Evolutionary conservation across 2,797 vertebrate genomes (phyloP).

Genomic region (Myotis daubentonii): DNA sequence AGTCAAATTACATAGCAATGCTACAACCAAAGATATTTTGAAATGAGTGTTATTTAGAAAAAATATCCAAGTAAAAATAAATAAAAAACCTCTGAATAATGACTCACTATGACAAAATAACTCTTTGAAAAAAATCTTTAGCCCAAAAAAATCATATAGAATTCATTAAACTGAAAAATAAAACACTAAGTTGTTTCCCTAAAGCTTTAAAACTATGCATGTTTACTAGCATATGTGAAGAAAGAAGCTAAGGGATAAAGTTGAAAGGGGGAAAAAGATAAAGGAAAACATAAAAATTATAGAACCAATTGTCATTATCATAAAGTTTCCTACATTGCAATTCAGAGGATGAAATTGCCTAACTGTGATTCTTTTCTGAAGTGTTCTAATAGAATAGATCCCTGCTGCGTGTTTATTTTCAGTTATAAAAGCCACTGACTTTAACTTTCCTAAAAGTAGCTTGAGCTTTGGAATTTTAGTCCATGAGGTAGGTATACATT

Average conservation of each 20-base stretch:
- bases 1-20: conserved; percentile 8
- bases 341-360: background rate
- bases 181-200: background rate
- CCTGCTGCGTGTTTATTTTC: background rate
- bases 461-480: conserved; percentile 24
- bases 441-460: background rate
- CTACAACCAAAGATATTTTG: background rate
- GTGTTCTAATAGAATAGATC: background rate
- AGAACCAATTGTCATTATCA: conserved; percentile 24
- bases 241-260: background rate
- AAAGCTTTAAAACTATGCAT: background rate
- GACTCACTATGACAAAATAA: conserved; percentile 1
- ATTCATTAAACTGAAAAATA: conserved; percentile 39
- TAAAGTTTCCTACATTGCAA: conserved; percentile 4
- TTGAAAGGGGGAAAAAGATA: background rate
- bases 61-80: conserved; percentile 4
- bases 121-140: background rate
- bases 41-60: background rate
- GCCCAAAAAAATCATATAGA: background rate
- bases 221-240: background rate
- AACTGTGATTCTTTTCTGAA: conserved; percentile 14
- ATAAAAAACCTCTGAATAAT: background rate
- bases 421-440: background rate
- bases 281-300: conserved; percentile 45
- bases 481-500: background rate